Evolutionary conservation across 2,888 invertebrate species (phyloP), one percentile per base, ranked within the genome.

Genomic region (Pollenia griseotomentosa): DNA sequence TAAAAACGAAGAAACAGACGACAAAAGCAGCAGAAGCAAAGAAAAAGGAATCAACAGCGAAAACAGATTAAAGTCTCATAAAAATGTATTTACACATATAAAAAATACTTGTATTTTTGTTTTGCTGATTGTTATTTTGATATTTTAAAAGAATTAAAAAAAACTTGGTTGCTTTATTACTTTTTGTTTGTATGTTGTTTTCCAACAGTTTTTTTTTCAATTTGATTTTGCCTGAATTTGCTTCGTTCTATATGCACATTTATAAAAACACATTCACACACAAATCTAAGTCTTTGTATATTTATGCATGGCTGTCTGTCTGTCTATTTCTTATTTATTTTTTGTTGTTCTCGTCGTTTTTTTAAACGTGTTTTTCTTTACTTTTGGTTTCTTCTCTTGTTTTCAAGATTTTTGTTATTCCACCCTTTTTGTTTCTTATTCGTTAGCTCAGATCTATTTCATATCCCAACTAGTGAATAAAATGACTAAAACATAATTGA

Each of bases 351-450:
- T 65, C 57, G 73, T 61, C 48, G 48, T 53, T 71, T 73, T 63
- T 82, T 83, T 73, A 87, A 86, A 87, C 84, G 77, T 84, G 86
- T 86, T 83, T 84, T 77, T 86, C 75, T 80, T 80, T 86, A 65
- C 79, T 79, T 42, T 57, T 68, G 6, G 33, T 82, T 74, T 65
- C 71, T 65, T 71, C 23, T 23, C 51, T 70, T 61, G 61, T 71
- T 80, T 63, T 40, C 14, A 57, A 57, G 46, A 66, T 81, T 71
- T 79, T 33, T 33, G 33, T 33, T 57, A 68, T 86, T 80, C 61
- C 65, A 70, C 63, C 53, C 68, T 77, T 63, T 73, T 77, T 51
- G 53, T 70, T 66, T 77, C 78, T 78, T 83, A 51, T 78, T 79
- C 78, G 71, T 74, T 78, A 73, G 57, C 83, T 83, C 63, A 78